These are phyloP conservation scores for Cryptosula pallasiana DNA, from an alignment of 2,888 invertebrate genomes.

Conservation along the genomic window DNA sequence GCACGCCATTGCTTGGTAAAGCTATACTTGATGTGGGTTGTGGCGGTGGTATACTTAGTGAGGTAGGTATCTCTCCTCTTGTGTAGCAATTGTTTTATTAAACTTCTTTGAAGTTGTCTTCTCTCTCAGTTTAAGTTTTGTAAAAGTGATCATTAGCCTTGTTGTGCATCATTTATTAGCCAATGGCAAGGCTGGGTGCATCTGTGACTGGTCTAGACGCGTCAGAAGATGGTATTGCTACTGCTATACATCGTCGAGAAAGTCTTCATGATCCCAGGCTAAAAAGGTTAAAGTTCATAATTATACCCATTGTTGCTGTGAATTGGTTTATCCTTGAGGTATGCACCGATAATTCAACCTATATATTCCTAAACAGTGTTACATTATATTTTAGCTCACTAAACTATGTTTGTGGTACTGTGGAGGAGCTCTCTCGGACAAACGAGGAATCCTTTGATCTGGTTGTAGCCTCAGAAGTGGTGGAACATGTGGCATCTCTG, in stretches of 20 bases:
- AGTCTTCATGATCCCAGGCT: constrained; percentile 11
- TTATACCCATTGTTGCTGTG: too few species aligned
- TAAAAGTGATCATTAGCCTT: too few species aligned
- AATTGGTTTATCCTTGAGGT: too few species aligned
- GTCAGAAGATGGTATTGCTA: constrained; percentile 64
- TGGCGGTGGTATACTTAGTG: constrained; percentile 76
- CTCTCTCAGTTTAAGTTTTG: too few species aligned
- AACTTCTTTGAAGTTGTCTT: not conserved
- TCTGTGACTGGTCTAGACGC: constrained; percentile 77
- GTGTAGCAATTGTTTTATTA: not conserved
- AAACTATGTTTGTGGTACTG: constrained; percentile 51
- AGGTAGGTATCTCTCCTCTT: constrained; percentile 55
- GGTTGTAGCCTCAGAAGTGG: constrained; percentile 79
- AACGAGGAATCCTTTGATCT: constrained; percentile 66
- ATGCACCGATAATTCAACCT: too few species aligned
- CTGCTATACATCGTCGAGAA: constrained; percentile 63
- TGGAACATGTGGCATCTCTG: constrained; percentile 78
- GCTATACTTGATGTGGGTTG: constrained; percentile 83
- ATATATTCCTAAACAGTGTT: too few species aligned
- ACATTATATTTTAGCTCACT: constrained; percentile 38
- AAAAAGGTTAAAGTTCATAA: too few species aligned
- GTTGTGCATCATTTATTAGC: too few species aligned
- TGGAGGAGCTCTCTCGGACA: constrained; percentile 58
- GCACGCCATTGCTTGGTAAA: constrained; percentile 63
- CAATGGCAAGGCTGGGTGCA: constrained; percentile 74